A percentile compares a stretch with the other conserved stretches of the same genome.
phyloP scores from a whole-genome alignment of 2,797 vertebrate genomes.

The Sebastes paucispinis region DNA sequence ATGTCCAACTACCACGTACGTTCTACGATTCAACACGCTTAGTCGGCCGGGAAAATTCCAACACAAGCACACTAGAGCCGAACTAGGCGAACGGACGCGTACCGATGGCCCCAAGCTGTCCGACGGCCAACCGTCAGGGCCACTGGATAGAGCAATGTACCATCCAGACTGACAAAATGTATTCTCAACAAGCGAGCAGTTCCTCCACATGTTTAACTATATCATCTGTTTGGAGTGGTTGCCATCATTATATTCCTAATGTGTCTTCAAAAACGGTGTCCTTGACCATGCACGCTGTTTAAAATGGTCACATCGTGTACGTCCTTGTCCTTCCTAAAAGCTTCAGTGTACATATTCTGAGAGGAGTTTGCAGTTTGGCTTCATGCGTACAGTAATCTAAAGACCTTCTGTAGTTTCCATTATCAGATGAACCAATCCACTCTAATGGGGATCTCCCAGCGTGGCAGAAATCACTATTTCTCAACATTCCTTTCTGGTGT shows the following conservation, averaged over 20 bases:
- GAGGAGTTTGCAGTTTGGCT: not conserved
- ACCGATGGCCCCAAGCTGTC: no score
- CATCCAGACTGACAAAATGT: not conserved
- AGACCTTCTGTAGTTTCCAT: not conserved
- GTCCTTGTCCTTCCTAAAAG: not conserved
- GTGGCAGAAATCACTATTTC: not conserved
- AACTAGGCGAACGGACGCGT: no score
- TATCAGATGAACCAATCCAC: not conserved
- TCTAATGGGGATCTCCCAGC: not conserved
- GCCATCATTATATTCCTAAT: not conserved
- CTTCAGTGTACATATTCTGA: not conserved
- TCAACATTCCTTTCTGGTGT: not conserved
- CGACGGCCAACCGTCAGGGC: no score
- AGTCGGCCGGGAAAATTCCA: rapidly evolving
- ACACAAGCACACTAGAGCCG: no score
- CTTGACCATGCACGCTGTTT: not conserved
- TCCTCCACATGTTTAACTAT: not conserved
- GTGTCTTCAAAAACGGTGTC: rapidly evolving
- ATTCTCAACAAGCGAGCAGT: not conserved
- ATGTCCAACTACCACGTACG: no score
- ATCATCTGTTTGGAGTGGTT: not conserved
- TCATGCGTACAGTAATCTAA: not conserved
- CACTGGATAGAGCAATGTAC: not conserved
- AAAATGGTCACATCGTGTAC: not conserved
- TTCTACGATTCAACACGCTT: no score